A percentile compares a stretch with the other conserved stretches of the same genome.
Conservation (phyloP, 1,140 invertebrate species). For the Pararge aegeria region DNA sequence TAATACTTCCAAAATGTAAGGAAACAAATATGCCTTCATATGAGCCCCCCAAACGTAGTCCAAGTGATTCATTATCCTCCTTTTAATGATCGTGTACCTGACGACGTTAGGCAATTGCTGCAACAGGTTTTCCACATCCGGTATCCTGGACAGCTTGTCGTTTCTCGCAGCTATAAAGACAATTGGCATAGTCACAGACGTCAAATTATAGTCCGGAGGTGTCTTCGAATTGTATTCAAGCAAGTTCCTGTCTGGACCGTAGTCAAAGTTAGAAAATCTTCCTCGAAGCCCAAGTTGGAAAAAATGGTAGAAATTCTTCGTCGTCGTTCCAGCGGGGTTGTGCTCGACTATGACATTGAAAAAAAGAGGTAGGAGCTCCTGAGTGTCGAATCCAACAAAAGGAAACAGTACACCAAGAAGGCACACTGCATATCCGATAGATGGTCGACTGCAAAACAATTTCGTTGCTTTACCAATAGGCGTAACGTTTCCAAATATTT, state of each 20-base stretch:
- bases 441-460: background rate
- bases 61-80: constrained; percentile 35
- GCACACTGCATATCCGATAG: constrained; percentile 22
- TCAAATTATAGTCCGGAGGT: constrained; percentile 80
- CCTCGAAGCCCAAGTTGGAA: constrained; percentile 76
- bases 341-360: constrained; percentile 9
- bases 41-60: constrained; percentile 34
- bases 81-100: constrained; percentile 22
- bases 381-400: constrained; percentile 25
- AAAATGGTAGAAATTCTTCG: constrained; percentile 84
- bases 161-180: constrained; percentile 81
- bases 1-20: background rate
- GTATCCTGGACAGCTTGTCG: constrained; percentile 77
- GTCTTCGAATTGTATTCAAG: constrained; percentile 63
- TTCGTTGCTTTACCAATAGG: background rate
- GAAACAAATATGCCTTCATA: constrained; percentile 31
- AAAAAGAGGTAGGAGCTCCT: constrained; percentile 28
- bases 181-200: constrained; percentile 78
- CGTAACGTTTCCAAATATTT: background rate
- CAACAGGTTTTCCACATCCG: constrained; percentile 78
- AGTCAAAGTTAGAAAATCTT: constrained; percentile 66
- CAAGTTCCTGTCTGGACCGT: constrained; percentile 72
- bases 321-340: constrained; percentile 66
- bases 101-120: constrained; percentile 67
- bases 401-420: constrained; percentile 6